A percentile compares a stretch with the other conserved stretches of the same genome.
Conservation (phyloP, 1,140 invertebrate genomes). For the Idris sp. region DNA sequence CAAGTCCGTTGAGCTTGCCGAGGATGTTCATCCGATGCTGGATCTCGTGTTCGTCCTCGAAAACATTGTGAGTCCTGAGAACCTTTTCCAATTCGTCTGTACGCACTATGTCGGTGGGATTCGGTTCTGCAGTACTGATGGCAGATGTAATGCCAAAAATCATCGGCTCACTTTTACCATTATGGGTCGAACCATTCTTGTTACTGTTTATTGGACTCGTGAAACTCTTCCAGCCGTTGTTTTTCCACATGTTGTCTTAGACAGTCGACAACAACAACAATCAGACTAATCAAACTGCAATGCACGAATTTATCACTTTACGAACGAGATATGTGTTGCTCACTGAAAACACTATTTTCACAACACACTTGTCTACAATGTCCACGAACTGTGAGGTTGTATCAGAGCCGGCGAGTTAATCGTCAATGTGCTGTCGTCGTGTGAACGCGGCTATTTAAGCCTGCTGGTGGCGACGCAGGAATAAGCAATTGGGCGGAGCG, state of each 20-base stretch:
- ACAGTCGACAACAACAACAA: slow-evolving; percentile 39
- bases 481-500: too few species aligned
- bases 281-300: slow-evolving; percentile 29
- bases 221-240: slow-evolving; percentile 30
- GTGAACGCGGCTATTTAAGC: too few species aligned
- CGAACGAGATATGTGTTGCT: too few species aligned
- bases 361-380: too few species aligned
- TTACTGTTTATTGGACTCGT: slow-evolving; percentile 11
- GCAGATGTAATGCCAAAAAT: slow-evolving; percentile 95
- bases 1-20: slow-evolving; percentile 91
- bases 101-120: slow-evolving; percentile 88
- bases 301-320: slow-evolving; percentile 33
- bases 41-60: slow-evolving; percentile 93
- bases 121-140: slow-evolving; percentile 92
- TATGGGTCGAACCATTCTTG: slow-evolving; percentile 21
- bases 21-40: slow-evolving; percentile 91
- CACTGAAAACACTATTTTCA: too few species aligned
- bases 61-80: slow-evolving; percentile 92
- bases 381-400: too few species aligned
- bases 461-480: too few species aligned
- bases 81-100: slow-evolving; percentile 90
- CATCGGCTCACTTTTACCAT: slow-evolving; percentile 60
- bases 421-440: too few species aligned
- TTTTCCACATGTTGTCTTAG: slow-evolving; percentile 46
- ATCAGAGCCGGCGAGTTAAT: too few species aligned